Conservation (phyloP, 53 echinoderm and acorn worm genomes). For the Hippasteria phrygiana region DNA sequence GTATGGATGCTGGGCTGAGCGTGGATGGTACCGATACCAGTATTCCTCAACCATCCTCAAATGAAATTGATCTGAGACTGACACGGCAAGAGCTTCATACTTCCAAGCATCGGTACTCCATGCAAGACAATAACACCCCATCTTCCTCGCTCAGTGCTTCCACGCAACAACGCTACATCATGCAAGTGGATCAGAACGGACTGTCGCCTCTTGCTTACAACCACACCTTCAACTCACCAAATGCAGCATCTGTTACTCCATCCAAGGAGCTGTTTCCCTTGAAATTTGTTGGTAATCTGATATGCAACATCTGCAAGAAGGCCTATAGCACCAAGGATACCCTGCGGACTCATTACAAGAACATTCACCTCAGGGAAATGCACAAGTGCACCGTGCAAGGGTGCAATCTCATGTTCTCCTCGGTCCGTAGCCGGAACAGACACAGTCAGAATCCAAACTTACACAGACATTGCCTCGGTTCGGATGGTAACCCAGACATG, state of each 20-base stretch:
- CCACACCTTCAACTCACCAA: slow-evolving; percentile 20
- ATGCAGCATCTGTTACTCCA: slow-evolving; percentile 3
- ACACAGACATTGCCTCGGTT: slow-evolving; percentile 49
- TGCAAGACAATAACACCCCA: slow-evolving; percentile 24
- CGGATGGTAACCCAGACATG: slow-evolving; percentile 26
- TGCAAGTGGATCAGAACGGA: slow-evolving; percentile 59
- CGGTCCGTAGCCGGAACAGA: slow-evolving; percentile 66
- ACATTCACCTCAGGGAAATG: slow-evolving; percentile 71
- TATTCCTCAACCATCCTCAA: not conserved
- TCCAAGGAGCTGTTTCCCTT: slow-evolving; percentile 9
- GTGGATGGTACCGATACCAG: slow-evolving; percentile 14
- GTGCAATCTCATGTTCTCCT: slow-evolving; percentile 70
- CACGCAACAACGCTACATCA: slow-evolving; percentile 45
- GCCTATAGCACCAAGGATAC: slow-evolving; percentile 67
- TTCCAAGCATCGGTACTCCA: slow-evolving; percentile 30
- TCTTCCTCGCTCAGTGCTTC: slow-evolving; percentile 12
- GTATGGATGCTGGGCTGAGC: not conserved
- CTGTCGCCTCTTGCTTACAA: slow-evolving; percentile 52
- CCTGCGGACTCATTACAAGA: slow-evolving; percentile 68
- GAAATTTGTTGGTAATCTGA: slow-evolving; percentile 45
- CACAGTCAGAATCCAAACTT: slow-evolving; percentile 74
- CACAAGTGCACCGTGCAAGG: slow-evolving; percentile 72
- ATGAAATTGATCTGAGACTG: slow-evolving; percentile 50
- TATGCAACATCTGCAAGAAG: slow-evolving; percentile 71
- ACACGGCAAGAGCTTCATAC: slow-evolving; percentile 29